Percentiles rank a stretch among this genome's conserved stretches.
Conservation (phyloP, 2,113 vertebrate genomes). For the Bagarius yarrelli region DNA sequence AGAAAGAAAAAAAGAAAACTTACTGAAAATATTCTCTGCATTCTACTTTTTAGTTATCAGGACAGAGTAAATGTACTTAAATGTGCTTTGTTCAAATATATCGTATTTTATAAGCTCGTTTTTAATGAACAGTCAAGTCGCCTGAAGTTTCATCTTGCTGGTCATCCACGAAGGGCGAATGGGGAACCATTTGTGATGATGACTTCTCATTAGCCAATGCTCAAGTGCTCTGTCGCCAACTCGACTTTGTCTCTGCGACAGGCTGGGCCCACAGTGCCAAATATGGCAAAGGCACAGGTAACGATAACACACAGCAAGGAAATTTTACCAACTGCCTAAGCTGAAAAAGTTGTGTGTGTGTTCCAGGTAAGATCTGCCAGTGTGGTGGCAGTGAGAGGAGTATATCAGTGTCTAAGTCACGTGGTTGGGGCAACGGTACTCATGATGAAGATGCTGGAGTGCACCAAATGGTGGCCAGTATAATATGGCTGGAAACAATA, state of each 20-base stretch:
- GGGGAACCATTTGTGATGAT: constrained; percentile 96
- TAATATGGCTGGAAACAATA: too few relatives aligned
- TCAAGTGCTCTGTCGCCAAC: constrained; percentile 86
- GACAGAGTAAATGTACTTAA: not conserved
- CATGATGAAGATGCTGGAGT: constrained; percentile 94
- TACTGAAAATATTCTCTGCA: constrained; percentile 12
- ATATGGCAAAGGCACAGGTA: constrained; percentile 90
- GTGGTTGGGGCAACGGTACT: constrained; percentile 95
- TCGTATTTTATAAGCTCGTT: not conserved
- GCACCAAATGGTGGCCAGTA: too few relatives aligned
- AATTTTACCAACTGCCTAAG: not conserved
- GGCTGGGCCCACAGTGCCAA: constrained; percentile 97
- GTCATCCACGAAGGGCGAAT: constrained; percentile 90
- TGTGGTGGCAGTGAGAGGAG: constrained; percentile 82
- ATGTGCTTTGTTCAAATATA: too few relatives aligned
- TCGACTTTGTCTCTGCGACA: constrained; percentile 87
- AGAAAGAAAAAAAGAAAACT: not conserved
- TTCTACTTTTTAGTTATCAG: constrained; percentile 11
- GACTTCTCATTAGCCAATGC: constrained; percentile 91
- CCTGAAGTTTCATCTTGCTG: constrained; percentile 79
- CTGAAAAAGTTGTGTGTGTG: not conserved
- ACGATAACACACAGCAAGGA: not conserved
- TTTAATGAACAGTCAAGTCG: constrained; percentile 41
- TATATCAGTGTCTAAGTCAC: constrained; percentile 81
- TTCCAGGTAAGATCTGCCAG: constrained; percentile 78